These are phyloP conservation scores for Aphelenchoides bicaudatus DNA, from an alignment of 2,888 invertebrate genomes.

Conservation along the genomic window DNA sequence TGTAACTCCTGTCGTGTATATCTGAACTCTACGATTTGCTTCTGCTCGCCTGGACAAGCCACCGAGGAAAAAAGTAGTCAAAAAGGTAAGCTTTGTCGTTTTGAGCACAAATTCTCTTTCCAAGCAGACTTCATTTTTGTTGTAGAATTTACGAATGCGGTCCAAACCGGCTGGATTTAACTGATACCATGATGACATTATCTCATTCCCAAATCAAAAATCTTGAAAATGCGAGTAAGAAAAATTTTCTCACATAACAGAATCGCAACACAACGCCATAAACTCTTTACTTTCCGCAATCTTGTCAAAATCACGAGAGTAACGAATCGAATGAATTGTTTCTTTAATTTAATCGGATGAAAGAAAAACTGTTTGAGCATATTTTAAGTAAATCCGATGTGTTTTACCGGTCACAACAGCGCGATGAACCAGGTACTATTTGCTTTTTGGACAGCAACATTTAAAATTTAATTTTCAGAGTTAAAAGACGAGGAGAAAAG, in stretches of 20 bases:
- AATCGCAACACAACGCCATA: not conserved
- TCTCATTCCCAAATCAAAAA: not conserved
- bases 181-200: not conserved
- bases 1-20: slow-evolving; percentile 20
- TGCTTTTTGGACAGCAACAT: too few species aligned
- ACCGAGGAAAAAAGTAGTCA: slow-evolving; percentile 26
- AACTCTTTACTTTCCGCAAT: not conserved
- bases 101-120: slow-evolving; percentile 37
- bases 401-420: slow-evolving; percentile 4
- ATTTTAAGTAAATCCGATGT: not conserved
- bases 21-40: slow-evolving; percentile 19
- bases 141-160: slow-evolving; percentile 36
- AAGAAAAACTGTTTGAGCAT: not conserved
- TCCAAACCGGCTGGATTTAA: slow-evolving; percentile 42
- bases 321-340: too few species aligned
- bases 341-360: too few species aligned
- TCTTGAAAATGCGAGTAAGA: not conserved
- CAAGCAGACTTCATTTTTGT: slow-evolving; percentile 29
- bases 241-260: not conserved
- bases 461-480: too few species aligned
- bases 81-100: slow-evolving; percentile 23
- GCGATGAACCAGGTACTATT: too few species aligned
- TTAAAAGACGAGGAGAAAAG: slow-evolving; percentile 37
- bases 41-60: slow-evolving; percentile 33
- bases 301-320: too few species aligned